These are phyloP conservation scores for Neotoxoptera formosana DNA, from an alignment of 1,140 invertebrate species.

Conservation along the genomic window DNA sequence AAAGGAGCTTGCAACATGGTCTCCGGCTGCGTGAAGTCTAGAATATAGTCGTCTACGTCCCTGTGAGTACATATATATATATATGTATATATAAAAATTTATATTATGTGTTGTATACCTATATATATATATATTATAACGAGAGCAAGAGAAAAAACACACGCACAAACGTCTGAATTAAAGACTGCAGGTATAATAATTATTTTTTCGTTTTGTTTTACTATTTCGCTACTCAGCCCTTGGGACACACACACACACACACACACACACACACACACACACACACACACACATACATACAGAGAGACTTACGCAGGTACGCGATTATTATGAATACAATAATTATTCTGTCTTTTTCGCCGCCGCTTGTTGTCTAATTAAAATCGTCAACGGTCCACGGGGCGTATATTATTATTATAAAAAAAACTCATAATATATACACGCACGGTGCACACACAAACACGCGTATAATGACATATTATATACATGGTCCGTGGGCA, in stretches of 20 bases:
- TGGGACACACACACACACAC: not conserved
- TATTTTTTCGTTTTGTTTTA: not conserved
- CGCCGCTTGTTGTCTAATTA: constrained; percentile 15
- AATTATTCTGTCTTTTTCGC: constrained; percentile 11
- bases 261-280: constrained; percentile 58
- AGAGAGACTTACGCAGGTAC: not conserved
- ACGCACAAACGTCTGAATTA: not conserved
- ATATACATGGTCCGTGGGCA: not conserved
- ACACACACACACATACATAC: constrained; percentile 49
- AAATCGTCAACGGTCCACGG: constrained; percentile 24
- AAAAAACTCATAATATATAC: not conserved
- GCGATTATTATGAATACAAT: not conserved
- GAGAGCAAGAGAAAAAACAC: not conserved
- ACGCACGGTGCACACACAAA: not conserved
- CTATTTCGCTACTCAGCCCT: not conserved
- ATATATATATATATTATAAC: not conserved
- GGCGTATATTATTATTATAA: not conserved
- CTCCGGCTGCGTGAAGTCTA: constrained; percentile 47
- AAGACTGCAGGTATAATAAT: not conserved
- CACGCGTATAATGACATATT: not conserved
- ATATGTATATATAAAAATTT: not conserved
- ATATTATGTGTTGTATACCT: not conserved
- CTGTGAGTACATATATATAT: constrained; percentile 8
- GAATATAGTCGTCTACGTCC: constrained; percentile 59
- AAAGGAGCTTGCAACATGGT: constrained; percentile 65